These are phyloP conservation scores for Chydorus sphaericus DNA, from an alignment of 2,888 invertebrate species.

Conservation along the genomic window DNA sequence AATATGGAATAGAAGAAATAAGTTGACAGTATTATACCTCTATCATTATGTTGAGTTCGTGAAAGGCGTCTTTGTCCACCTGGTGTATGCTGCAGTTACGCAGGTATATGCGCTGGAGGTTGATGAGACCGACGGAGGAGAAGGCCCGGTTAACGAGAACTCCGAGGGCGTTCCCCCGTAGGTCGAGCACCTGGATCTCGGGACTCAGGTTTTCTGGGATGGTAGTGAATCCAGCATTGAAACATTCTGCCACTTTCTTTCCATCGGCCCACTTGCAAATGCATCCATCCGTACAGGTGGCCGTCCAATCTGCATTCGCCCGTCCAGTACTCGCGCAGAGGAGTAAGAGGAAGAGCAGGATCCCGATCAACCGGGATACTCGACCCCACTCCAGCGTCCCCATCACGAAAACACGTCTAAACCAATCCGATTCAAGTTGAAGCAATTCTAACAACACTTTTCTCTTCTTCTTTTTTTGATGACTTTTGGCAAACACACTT, in stretches of 20 bases:
- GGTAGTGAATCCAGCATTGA: conserved; percentile 59
- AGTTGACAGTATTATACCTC: too few species aligned
- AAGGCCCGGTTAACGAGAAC: conserved; percentile 55
- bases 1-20: too few species aligned
- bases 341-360: not conserved
- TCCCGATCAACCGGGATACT: too few species aligned
- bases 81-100: conserved; percentile 57
- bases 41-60: conserved; percentile 65
- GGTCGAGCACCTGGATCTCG: conserved; percentile 71
- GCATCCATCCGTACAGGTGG: conserved; percentile 67
- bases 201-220: conserved; percentile 58
- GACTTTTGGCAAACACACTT: too few species aligned
- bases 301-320: conserved; percentile 49
- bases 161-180: conserved; percentile 64
- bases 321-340: not conserved
- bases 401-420: too few species aligned
- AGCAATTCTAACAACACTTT: too few species aligned
- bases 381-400: too few species aligned
- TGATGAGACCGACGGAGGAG: conserved; percentile 58
- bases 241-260: conserved; percentile 76
- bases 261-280: conserved; percentile 85
- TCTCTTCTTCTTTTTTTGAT: too few species aligned
- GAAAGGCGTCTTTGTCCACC: conserved; percentile 69
- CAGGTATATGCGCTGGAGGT: conserved; percentile 68
- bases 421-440: too few species aligned